Conservation (phyloP, 1,140 invertebrate genomes). For the Anastrepha obliqua region DNA sequence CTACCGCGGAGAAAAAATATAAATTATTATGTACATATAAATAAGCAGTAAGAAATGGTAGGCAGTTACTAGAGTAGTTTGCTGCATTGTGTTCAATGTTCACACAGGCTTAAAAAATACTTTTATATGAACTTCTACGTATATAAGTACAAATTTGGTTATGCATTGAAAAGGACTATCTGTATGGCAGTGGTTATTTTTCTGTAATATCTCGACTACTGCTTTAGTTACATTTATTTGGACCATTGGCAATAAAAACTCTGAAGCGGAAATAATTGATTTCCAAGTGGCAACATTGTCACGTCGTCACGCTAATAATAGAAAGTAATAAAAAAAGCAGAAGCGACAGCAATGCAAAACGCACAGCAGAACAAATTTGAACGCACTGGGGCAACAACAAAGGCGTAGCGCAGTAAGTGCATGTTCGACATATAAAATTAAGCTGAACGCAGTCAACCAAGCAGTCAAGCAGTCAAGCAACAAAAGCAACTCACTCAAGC, state of each 20-base stretch:
- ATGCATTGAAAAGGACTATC: no score
- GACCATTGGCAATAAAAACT: constrained; percentile 14
- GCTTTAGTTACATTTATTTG: neutral
- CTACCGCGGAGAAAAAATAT: no score
- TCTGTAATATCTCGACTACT: neutral
- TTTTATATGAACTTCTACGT: no score
- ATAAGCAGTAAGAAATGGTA: no score
- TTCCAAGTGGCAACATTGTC: constrained; percentile 51
- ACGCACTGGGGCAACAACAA: neutral
- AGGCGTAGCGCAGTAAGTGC: neutral
- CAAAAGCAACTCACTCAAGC: neutral
- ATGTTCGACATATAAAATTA: neutral
- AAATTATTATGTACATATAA: no score
- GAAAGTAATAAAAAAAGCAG: neutral
- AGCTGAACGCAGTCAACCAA: constrained; percentile 34
- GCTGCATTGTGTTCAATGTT: no score
- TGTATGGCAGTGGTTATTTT: neutral
- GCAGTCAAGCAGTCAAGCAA: constrained; percentile 1
- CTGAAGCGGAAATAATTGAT: constrained; percentile 50
- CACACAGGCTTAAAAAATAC: no score
- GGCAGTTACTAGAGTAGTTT: no score
- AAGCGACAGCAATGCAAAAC: neutral
- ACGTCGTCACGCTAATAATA: neutral
- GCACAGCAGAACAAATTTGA: neutral
- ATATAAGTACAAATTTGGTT: no score